Evolutionary conservation across 2,888 invertebrate species (phyloP).

Genomic region (Stenchaetothrips biformis): DNA sequence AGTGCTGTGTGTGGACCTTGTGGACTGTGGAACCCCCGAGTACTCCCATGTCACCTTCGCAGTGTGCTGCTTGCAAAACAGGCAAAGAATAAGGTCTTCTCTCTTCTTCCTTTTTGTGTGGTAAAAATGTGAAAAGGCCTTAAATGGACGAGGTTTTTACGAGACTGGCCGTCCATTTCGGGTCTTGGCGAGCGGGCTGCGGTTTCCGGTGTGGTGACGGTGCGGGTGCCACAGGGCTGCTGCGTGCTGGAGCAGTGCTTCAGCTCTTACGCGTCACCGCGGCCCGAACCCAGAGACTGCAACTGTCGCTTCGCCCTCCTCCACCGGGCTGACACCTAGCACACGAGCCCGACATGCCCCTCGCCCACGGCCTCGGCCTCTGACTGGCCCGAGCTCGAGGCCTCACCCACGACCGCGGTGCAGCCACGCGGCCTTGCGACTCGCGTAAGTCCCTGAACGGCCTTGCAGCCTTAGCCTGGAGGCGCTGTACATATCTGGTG

Average conservation of each 20-base stretch:
- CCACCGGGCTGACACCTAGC: constrained; percentile 59
- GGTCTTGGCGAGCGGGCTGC: background rate
- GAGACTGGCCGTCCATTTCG: no score
- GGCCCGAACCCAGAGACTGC: constrained; percentile 64
- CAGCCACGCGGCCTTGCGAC: constrained; percentile 24
- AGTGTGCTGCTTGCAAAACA: no score
- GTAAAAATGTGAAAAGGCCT: no score
- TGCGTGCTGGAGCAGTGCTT: constrained; percentile 85
- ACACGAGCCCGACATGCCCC: constrained; percentile 38
- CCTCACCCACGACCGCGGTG: background rate
- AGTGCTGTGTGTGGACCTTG: background rate
- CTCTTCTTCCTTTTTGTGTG: no score
- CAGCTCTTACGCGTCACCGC: constrained; percentile 54
- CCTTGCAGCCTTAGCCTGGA: background rate
- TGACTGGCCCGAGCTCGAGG: background rate
- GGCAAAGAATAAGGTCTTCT: no score
- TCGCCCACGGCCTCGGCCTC: constrained; percentile 29
- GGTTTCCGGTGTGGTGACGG: background rate
- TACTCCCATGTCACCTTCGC: no score
- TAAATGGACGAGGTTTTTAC: no score
- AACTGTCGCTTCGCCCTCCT: constrained; percentile 86
- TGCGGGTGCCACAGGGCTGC: constrained; percentile 54
- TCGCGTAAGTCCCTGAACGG: constrained; percentile 2
- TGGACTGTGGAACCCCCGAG: no score
- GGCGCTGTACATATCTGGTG: no score